A percentile compares a stretch with the other conserved stretches of the same genome.
Conservation (phyloP, 2,113 vertebrate genomes). For the Microcebus murinus region DNA sequence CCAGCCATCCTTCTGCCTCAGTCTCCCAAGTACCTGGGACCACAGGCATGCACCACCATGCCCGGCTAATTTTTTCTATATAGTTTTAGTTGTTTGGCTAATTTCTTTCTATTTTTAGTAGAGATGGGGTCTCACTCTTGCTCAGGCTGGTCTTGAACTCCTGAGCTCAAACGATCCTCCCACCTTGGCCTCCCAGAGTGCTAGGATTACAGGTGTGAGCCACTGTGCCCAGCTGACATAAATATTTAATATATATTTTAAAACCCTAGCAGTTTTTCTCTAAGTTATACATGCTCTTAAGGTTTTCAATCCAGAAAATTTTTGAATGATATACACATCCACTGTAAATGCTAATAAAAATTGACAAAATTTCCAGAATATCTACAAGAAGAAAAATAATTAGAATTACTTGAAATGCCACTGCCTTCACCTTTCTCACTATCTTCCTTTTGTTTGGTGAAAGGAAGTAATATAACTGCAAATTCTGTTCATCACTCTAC, state of each 20-base stretch:
- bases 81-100: too few species aligned
- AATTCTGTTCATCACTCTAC: conserved; percentile 92
- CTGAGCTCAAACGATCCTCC: too few species aligned
- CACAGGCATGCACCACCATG: too few species aligned
- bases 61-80: too few species aligned
- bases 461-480: conserved; percentile 89
- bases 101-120: too few species aligned
- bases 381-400: conserved; percentile 91
- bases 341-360: not conserved
- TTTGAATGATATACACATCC: not conserved
- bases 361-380: conserved; percentile 72
- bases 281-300: not conserved
- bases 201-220: too few species aligned
- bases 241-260: not conserved
- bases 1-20: too few species aligned
- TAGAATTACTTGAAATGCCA: conserved; percentile 89
- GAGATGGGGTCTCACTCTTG: too few species aligned
- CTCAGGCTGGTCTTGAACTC: too few species aligned
- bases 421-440: conserved; percentile 81
- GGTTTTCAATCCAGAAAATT: not conserved
- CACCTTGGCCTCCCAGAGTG: too few species aligned
- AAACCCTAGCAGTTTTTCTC: not conserved
- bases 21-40: too few species aligned
- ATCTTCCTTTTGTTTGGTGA: conserved; percentile 73
- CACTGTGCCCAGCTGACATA: too few species aligned